A percentile compares a stretch with the other conserved stretches of the same genome.
These are phyloP conservation scores for Lagodon rhomboides DNA, from an alignment of 2,797 vertebrate genomes.

Conservation along the genomic window DNA sequence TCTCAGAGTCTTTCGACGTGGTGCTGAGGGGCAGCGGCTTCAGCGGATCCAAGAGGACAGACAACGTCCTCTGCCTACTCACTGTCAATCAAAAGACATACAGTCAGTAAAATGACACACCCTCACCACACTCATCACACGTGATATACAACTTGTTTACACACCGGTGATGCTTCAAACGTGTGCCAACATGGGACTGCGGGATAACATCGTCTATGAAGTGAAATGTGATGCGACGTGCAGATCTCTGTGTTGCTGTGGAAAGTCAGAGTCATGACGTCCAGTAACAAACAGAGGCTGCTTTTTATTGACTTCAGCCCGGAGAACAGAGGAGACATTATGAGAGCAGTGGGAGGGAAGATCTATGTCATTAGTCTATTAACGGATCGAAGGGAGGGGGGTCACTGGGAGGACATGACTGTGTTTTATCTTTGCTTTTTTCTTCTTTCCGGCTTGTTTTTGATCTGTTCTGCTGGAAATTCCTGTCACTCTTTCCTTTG, in stretches of 20 bases:
- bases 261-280: constrained; percentile 55
- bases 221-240: constrained; percentile 23
- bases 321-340: constrained; percentile 76
- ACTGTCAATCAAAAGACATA: constrained; percentile 85
- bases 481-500: constrained; percentile 44
- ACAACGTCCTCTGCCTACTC: constrained; percentile 86
- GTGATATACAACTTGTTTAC: neutral
- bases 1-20: constrained; percentile 92
- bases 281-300: constrained; percentile 63
- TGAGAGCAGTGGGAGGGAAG: constrained; percentile 52
- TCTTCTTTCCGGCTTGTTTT: neutral
- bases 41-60: constrained; percentile 82
- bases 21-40: constrained; percentile 92
- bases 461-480: constrained; percentile 41
- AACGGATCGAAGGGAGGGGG: constrained; percentile 41
- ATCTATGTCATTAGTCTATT: constrained; percentile 65
- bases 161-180: neutral
- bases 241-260: constrained; percentile 43
- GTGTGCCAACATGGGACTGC: neutral
- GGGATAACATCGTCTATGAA: constrained; percentile 13
- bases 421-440: constrained; percentile 26
- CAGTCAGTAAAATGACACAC: constrained; percentile 83
- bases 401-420: constrained; percentile 37
- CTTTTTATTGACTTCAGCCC: constrained; percentile 61
- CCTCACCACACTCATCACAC: neutral